Evolutionary conservation across 2,888 invertebrate genomes (phyloP).

Genomic region (Megastigmus dorsalis): DNA sequence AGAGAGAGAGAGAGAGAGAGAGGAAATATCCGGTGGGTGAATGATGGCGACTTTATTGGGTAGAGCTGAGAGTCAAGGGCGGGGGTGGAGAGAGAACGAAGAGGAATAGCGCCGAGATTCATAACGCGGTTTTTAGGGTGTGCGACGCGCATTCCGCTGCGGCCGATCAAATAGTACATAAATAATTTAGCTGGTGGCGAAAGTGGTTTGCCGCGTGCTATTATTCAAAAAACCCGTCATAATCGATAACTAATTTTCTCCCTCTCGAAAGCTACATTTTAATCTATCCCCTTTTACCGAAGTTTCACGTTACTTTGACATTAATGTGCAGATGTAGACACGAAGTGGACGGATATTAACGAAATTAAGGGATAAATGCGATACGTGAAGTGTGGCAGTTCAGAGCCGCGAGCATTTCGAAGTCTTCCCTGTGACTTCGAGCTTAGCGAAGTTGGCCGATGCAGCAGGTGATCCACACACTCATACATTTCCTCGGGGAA

Average conservation of each 20-base stretch:
- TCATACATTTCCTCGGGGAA: no score
- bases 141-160: constrained; percentile 17
- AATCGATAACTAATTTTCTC: no score
- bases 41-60: constrained; percentile 64
- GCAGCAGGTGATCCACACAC: not conserved
- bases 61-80: constrained; percentile 60
- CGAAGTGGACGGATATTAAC: not conserved
- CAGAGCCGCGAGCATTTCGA: constrained; percentile 22
- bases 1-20: constrained; percentile 52
- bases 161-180: constrained; percentile 47
- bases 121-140: constrained; percentile 46
- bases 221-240: no score
- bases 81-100: constrained; percentile 35
- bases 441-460: constrained; percentile 17
- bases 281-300: no score
- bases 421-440: constrained; percentile 25
- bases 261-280: no score
- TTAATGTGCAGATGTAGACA: not conserved
- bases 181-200: constrained; percentile 32
- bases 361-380: not conserved
- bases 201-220: no score
- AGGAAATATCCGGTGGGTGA: constrained; percentile 56
- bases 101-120: constrained; percentile 44
- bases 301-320: no score
- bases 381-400: not conserved